These are phyloP conservation scores for Mesoligia furuncula DNA, from an alignment of 2,888 invertebrate genomes.

Conservation along the genomic window DNA sequence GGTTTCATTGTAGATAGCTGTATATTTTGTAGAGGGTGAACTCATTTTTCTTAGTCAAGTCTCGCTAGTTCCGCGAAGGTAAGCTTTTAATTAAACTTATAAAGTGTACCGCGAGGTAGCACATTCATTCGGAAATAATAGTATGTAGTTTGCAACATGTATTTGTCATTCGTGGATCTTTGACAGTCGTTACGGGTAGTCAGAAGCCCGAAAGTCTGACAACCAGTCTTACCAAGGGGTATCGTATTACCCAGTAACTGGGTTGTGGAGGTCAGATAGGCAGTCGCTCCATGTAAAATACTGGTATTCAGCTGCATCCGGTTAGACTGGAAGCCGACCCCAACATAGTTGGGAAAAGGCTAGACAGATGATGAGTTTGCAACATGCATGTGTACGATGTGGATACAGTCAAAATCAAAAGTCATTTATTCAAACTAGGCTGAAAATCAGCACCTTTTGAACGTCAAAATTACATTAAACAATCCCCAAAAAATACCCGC, in stretches of 20 bases:
- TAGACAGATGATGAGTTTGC: no score
- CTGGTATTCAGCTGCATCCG: no score
- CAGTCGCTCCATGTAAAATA: no score
- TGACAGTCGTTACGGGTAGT: no score
- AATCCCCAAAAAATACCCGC: neutral
- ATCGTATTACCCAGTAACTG: no score
- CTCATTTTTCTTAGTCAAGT: conserved; percentile 43
- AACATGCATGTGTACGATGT: neutral
- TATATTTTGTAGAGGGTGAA: conserved; percentile 12
- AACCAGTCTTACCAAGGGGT: no score
- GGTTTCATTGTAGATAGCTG: conserved; percentile 15
- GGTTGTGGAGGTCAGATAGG: no score
- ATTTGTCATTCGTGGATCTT: no score
- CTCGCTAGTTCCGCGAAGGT: conserved; percentile 28
- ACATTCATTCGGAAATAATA: conserved; percentile 14
- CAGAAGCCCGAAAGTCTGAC: no score
- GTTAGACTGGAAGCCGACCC: no score
- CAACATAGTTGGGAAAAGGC: no score
- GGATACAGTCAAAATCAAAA: neutral
- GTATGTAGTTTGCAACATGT: neutral
- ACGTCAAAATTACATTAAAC: neutral
- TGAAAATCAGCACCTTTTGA: neutral
- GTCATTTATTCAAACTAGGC: neutral
- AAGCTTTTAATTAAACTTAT: conserved; percentile 54
- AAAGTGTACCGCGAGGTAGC: conserved; percentile 11